Evolutionary conservation across 2,797 vertebrate species (phyloP).

Genomic region (Limosa lapponica): DNA sequence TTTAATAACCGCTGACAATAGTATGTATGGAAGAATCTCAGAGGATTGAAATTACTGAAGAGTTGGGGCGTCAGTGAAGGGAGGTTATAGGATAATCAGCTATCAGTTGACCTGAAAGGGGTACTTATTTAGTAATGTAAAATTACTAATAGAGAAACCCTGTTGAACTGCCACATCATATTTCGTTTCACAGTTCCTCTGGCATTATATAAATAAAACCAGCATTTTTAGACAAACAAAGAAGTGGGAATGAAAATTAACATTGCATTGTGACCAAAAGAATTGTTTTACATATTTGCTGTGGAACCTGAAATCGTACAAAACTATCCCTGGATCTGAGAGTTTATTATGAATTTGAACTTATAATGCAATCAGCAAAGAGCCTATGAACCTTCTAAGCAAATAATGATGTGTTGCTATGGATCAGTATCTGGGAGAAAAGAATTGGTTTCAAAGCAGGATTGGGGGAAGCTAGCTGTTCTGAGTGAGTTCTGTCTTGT

Average conservation of each 20-base stretch:
- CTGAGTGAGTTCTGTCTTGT: not conserved
- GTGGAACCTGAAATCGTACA: not conserved
- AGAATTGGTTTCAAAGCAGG: not conserved
- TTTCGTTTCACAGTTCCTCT: not conserved
- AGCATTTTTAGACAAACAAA: not conserved
- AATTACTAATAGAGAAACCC: not conserved
- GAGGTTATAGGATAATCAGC: constrained; percentile 36
- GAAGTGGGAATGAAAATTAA: not conserved
- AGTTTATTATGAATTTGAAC: not conserved
- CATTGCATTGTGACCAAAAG: not conserved
- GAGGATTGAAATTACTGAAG: constrained; percentile 19
- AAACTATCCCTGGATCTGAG: not conserved
- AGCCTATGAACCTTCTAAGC: not conserved
- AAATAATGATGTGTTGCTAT: not conserved
- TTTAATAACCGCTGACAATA: constrained; percentile 62
- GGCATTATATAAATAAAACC: not conserved
- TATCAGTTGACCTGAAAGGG: constrained; percentile 20
- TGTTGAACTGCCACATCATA: not conserved
- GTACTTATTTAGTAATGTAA: constrained; percentile 29
- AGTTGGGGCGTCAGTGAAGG: not conserved
- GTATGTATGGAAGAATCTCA: constrained; percentile 43
- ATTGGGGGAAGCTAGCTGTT: not conserved
- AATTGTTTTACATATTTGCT: not conserved
- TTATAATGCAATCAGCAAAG: not conserved
- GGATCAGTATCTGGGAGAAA: not conserved